A percentile compares a stretch with the other conserved stretches of the same genome.
Evolutionary conservation across 2,113 vertebrate species (phyloP).

Genomic region (Pterocles burchelli): DNA sequence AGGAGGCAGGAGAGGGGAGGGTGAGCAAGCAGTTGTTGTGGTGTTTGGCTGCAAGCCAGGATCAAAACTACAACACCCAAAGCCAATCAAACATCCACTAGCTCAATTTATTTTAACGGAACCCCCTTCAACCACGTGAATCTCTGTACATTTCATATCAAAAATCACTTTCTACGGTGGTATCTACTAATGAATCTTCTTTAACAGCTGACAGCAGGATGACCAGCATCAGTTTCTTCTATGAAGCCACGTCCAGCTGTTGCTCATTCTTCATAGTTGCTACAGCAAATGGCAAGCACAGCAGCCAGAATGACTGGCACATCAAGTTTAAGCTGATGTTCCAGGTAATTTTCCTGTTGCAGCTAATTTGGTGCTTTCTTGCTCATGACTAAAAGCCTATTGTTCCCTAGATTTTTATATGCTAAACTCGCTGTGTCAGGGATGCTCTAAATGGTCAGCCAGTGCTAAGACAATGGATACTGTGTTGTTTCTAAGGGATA

Average conservation of each 20-base stretch:
- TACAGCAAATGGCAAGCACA: neutral
- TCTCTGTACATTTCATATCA: neutral
- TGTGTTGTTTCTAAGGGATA: neutral
- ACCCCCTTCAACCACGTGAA: neutral
- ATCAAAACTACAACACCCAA: neutral
- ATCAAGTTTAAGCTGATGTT: neutral
- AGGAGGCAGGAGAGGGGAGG: too few relatives aligned
- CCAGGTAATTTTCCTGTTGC: neutral
- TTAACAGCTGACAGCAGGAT: neutral
- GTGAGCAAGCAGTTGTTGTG: too few relatives aligned
- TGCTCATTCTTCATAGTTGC: neutral
- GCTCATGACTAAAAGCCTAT: neutral
- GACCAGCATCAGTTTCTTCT: neutral
- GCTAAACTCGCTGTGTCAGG: neutral
- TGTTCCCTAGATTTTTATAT: neutral
- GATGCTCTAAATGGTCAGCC: neutral
- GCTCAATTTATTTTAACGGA: conserved; percentile 26
- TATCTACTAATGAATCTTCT: conserved; percentile 25
- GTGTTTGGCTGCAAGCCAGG: too few relatives aligned
- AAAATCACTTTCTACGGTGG: neutral
- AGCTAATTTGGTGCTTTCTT: neutral
- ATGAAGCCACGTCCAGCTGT: neutral
- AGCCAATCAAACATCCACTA: neutral
- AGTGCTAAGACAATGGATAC: neutral
- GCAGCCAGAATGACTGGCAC: neutral